Percentiles rank a stretch among this genome's conserved stretches.
These are phyloP conservation scores for Carcharodon carcharias DNA, from an alignment of 2,797 vertebrate genomes.

Conservation along the genomic window DNA sequence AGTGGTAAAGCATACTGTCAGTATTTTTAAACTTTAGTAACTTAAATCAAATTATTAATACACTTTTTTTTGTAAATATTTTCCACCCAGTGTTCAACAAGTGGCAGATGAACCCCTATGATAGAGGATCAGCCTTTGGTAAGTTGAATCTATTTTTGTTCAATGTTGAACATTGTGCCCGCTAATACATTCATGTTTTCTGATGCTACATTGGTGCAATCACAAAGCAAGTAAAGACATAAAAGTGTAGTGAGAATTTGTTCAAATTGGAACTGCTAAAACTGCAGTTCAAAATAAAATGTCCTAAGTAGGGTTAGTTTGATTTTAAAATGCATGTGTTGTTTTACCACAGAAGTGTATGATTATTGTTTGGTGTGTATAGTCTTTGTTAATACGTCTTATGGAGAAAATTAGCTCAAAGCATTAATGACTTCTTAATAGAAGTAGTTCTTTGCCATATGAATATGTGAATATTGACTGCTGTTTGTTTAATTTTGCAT, in stretches of 20 bases:
- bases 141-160: conserved; percentile 50
- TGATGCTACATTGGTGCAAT: background rate
- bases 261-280: background rate
- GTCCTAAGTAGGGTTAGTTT: background rate
- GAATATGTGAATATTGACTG: background rate
- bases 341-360: background rate
- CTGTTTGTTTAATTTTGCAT: background rate
- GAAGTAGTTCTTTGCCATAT: background rate
- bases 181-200: background rate
- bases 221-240: background rate
- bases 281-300: no score
- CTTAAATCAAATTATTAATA: background rate
- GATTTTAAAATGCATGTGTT: background rate
- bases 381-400: background rate
- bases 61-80: conserved; percentile 38
- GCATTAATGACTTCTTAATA: background rate
- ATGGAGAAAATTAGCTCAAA: background rate
- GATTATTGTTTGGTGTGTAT: background rate
- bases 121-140: conserved; percentile 92
- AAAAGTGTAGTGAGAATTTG: background rate
- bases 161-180: background rate
- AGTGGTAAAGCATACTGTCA: background rate
- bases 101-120: conserved; percentile 98
- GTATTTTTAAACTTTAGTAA: background rate
- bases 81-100: conserved; percentile 79